phyloP scores from a whole-genome alignment of 2,888 invertebrate species.

The Sphaeridia pumilis region DNA sequence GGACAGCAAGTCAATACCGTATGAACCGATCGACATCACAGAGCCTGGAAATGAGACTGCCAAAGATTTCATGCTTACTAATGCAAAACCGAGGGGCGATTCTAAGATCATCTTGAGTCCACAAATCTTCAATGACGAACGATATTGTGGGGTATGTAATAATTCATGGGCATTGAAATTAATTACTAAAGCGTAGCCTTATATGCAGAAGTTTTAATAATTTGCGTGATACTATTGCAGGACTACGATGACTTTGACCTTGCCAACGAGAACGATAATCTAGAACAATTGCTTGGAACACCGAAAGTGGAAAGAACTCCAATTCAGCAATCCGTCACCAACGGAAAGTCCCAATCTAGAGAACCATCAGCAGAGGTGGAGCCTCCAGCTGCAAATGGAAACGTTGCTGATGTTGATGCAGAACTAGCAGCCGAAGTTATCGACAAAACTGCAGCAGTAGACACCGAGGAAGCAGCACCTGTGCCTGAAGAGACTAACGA shows the following conservation, averaged over 20 bases:
- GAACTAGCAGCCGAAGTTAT: background rate
- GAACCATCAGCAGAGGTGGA: conserved; percentile 33
- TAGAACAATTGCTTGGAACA: conserved; percentile 75
- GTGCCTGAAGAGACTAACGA: background rate
- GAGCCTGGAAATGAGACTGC: conserved; percentile 80
- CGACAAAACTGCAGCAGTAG: background rate
- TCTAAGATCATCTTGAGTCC: conserved; percentile 77
- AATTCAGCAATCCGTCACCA: conserved; percentile 11
- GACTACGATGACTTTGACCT: conserved; percentile 87
- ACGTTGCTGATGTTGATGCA: conserved; percentile 6
- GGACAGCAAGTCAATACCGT: conserved; percentile 79
- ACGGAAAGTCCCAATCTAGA: conserved; percentile 22
- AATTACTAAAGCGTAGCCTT: background rate
- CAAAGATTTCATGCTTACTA: conserved; percentile 84
- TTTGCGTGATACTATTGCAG: conserved; percentile 42
- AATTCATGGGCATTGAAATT: background rate
- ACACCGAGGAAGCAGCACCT: conserved; percentile 8
- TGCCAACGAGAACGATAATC: conserved; percentile 77
- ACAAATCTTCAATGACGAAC: conserved; percentile 84
- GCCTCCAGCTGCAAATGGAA: conserved; percentile 11
- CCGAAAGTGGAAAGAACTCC: conserved; percentile 33
- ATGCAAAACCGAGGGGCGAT: conserved; percentile 47
- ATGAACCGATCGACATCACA: conserved; percentile 71
- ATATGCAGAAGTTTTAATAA: background rate
- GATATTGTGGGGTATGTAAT: conserved; percentile 75